phyloP scores from a whole-genome alignment of 92 coral and sea anemone genomes.

The Palythoa grandiflora region DNA sequence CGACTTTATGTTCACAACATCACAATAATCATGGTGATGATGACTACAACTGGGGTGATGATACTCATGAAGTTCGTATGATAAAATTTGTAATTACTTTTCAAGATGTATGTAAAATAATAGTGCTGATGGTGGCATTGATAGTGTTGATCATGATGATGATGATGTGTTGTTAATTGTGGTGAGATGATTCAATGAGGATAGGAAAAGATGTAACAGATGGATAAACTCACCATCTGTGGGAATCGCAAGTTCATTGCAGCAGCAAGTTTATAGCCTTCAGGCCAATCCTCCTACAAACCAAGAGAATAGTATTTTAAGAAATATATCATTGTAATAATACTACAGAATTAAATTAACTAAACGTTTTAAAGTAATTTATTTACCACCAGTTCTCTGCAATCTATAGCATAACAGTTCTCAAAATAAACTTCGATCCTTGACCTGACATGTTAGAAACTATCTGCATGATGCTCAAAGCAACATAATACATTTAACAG shows the following conservation, averaged over 20 bases:
- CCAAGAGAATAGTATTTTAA: not conserved
- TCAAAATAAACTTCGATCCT: too few species aligned
- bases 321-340: not conserved
- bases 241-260: slow-evolving; percentile 97
- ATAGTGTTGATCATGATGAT: not conserved
- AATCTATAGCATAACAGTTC: too few species aligned
- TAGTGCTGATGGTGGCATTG: not conserved
- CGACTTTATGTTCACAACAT: too few species aligned
- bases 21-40: too few species aligned
- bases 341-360: not conserved
- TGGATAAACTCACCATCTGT: slow-evolving; percentile 77
- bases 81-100: not conserved
- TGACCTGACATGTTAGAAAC: too few species aligned
- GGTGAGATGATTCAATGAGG: not conserved
- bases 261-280: slow-evolving; percentile 93
- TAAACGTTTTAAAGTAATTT: too few species aligned
- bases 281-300: slow-evolving; percentile 92
- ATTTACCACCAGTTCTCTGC: too few species aligned
- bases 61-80: not conserved
- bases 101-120: too few species aligned
- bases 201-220: not conserved
- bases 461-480: too few species aligned
- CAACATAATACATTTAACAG: too few species aligned
- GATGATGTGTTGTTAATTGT: not conserved
- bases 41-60: too few species aligned